Percentiles rank a stretch among this genome's conserved stretches.
These are phyloP conservation scores for Nebria brevicollis DNA, from an alignment of 2,888 invertebrate genomes.

Conservation along the genomic window DNA sequence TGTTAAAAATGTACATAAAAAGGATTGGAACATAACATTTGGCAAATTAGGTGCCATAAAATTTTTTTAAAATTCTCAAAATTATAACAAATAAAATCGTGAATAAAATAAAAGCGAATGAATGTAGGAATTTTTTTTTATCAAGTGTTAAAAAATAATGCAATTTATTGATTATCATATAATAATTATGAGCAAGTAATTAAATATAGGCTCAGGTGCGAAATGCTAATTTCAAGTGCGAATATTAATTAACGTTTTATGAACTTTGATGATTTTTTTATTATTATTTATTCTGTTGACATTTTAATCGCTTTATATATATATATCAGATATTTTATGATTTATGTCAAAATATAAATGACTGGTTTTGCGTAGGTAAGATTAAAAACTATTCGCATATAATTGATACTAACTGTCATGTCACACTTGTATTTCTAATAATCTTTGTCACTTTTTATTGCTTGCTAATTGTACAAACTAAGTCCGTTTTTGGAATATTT, in stretches of 20 bases:
- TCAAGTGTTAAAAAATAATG: too few species aligned
- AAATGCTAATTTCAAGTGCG: conserved; percentile 36
- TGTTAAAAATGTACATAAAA: background rate
- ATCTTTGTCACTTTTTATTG: too few species aligned
- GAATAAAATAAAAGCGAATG: too few species aligned
- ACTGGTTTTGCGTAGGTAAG: conserved; percentile 9
- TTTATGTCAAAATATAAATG: conserved; percentile 30
- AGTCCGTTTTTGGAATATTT: too few species aligned
- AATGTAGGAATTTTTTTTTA: too few species aligned
- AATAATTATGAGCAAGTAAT: conserved; percentile 32
- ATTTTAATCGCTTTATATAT: conserved; percentile 34
- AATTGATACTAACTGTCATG: too few species aligned
- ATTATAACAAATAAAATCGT: too few species aligned
- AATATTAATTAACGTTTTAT: conserved; percentile 40
- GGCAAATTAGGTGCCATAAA: background rate
- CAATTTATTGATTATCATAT: conserved; percentile 27
- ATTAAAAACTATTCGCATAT: background rate
- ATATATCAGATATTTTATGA: conserved; percentile 38
- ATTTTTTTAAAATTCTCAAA: background rate
- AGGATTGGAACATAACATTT: background rate
- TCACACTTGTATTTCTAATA: too few species aligned
- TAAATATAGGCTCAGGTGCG: conserved; percentile 35
- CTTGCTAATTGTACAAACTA: too few species aligned
- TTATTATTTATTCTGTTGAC: conserved; percentile 38
- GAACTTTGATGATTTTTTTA: conserved; percentile 29